Evolutionary conservation across 2,113 vertebrate genomes (phyloP), one percentile per base, ranked within the genome.

Genomic region (Micronisus gabar): DNA sequence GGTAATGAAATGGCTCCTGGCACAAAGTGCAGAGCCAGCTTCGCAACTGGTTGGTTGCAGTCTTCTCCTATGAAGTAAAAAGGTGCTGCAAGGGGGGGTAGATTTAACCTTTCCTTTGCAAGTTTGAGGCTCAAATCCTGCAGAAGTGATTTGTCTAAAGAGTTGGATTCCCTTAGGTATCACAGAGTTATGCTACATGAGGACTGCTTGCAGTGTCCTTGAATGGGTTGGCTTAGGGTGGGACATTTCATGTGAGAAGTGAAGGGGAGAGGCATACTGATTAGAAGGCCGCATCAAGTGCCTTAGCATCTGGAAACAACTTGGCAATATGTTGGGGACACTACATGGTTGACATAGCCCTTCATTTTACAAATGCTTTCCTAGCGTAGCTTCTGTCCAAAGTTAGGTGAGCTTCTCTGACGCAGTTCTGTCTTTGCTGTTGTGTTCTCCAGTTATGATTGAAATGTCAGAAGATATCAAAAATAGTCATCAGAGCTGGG

Each of bases 41-140:
- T 43, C 1, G 6, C 13, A 45, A 72, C 26, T 1, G 8, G 32
- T 63, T 2, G 0, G 23, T 23, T 78, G 36, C 48, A 61, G 13
- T 36, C 21, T 62, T 65, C 55, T 80, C 16, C 38, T 72, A 22
- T 21, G 17, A 65, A 53, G 45, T 13, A 25, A 20, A 20, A 48
- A 30, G 29, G 32, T 65, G 40, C 73, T 52, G 27, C 23, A 14
- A 26, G 7, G 53, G 7, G 7, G 3, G 36, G 43, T 47, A 81
- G 20, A 34, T 29, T 50, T 61, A 20, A 47, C 36, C 36, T n/a
- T 73, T 61, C 41, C 15, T 43, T 22, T 48, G 8, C 7, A 29
- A 52, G 8, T 85, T 75, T 43, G 63, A 76, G n/a, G 30, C 21
- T 90, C 38, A 80, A 36, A n/a, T 76, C 40, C n/a, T 80, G 53